Evolutionary conservation across 1,140 invertebrate genomes (phyloP), one percentile per base, ranked within the genome.

Genomic region (Phocides pigmalion): DNA sequence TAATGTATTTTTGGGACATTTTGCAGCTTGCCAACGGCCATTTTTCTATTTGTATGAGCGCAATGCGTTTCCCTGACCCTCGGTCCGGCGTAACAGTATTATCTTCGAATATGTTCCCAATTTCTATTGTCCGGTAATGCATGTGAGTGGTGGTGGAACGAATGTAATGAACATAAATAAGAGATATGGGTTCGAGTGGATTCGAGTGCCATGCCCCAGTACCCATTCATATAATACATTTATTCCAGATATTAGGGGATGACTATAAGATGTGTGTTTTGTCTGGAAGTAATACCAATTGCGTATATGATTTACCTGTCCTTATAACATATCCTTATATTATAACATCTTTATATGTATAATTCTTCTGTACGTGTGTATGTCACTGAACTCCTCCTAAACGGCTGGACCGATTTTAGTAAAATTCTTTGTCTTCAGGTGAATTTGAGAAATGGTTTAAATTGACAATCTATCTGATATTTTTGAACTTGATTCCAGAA

Each of bases 1-100:
- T 91, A 91, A 91, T 91, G 87, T 89, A 87, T 86, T 90, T 90
- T 89, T 74, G 84, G 81, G 87, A 91, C 88, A 89, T 87, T 91
- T 82, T 88, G 87, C 88, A 89, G 88, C 84, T 87, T 87, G 85
- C 88, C 81, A 78, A 70, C 49, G 81, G 87, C 81, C 79, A 88
- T 88, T 89, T 89, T 87, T 90, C 80, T 89, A 74, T 88, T 82
- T 84, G 82, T 83, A 82, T 81, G 78, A 75, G 66, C 76, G 64
- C 75, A 84, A 80, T 87, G 78, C 79, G 76, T 73, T 74, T 74
- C 70, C 74, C 78, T 70, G 63, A 74, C 76, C 83, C 76, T 68
- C 74, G 72, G 68, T 74, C 63, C 71, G 67, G 69, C 53, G 84
- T 90, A 90, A 90, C 80, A 78, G 77, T 80, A 89, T 90, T 90